A percentile compares a stretch with the other conserved stretches of the same genome.
Conservation (phyloP, 1,140 invertebrate genomes). For the Ceratosolen fusciceps region DNA sequence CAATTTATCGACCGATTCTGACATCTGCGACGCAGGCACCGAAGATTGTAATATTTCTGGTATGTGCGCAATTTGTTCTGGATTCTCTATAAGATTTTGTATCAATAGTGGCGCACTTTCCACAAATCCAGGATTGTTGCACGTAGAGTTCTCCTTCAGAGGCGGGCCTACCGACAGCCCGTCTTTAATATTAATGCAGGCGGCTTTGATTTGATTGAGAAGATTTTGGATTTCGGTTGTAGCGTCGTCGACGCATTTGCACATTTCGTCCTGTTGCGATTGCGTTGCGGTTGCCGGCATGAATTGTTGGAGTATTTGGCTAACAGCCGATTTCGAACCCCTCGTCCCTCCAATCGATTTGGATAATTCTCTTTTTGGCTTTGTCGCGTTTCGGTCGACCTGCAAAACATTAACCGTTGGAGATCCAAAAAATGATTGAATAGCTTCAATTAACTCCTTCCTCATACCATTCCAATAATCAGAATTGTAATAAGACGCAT, state of each 20-base stretch:
- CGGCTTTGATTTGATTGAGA: slow-evolving; percentile 20
- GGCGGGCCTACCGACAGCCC: neutral
- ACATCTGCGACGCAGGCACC: slow-evolving; percentile 19
- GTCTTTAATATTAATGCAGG: slow-evolving; percentile 15
- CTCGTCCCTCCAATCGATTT: neutral
- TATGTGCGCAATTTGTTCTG: slow-evolving; percentile 27
- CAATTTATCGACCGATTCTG: slow-evolving; percentile 20
- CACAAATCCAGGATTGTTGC: slow-evolving; percentile 1
- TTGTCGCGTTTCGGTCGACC: slow-evolving; percentile 16
- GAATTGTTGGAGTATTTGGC: slow-evolving; percentile 28
- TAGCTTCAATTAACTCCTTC: neutral
- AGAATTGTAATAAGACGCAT: slow-evolving; percentile 19
- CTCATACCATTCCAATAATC: slow-evolving; percentile 20
- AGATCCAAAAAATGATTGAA: slow-evolving; percentile 28
- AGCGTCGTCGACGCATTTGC: slow-evolving; percentile 10
- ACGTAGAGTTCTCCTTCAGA: neutral
- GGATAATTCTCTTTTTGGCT: neutral
- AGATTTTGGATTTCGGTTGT: slow-evolving; percentile 33
- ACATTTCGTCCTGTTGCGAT: slow-evolving; percentile 20
- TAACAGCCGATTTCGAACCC: neutral
- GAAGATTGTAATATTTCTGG: slow-evolving; percentile 32
- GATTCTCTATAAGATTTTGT: slow-evolving; percentile 36
- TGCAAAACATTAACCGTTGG: slow-evolving; percentile 34
- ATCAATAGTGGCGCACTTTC: slow-evolving; percentile 32
- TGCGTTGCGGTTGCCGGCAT: slow-evolving; percentile 16